Evolutionary conservation across 1,140 invertebrate genomes (phyloP).

Genomic region (Hormaphis cornu): DNA sequence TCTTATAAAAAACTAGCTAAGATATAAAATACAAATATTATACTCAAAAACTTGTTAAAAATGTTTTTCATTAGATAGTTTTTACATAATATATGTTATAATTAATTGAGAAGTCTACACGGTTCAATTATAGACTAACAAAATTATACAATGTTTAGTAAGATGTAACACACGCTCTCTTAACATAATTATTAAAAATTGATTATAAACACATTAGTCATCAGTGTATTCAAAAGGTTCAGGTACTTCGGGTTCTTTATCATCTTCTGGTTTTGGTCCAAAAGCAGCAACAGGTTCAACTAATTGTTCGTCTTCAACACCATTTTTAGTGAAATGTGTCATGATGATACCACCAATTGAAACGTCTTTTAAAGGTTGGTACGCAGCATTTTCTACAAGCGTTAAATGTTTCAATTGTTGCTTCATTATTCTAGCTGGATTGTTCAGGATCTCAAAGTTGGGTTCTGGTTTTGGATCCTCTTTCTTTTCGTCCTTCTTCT

Average conservation of each 20-base stretch:
- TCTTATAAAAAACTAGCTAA: too few relatives aligned
- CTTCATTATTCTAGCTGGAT: constrained; percentile 87
- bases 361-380: constrained; percentile 80
- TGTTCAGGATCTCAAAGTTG: constrained; percentile 81
- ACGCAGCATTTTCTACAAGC: constrained; percentile 69
- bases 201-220: constrained; percentile 49
- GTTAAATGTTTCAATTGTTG: constrained; percentile 80
- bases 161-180: neutral
- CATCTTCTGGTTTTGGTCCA: constrained; percentile 86
- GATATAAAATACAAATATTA: too few relatives aligned
- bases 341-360: constrained; percentile 93
- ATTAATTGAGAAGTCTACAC: constrained; percentile 16
- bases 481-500: constrained; percentile 55
- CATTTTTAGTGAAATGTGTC: constrained; percentile 70
- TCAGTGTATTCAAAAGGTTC: constrained; percentile 94
- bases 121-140: neutral
- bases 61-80: neutral
- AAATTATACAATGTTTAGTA: neutral
- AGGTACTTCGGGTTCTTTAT: constrained; percentile 91
- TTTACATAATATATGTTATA: constrained; percentile 16
- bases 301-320: constrained; percentile 73
- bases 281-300: constrained; percentile 90
- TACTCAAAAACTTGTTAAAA: too few relatives aligned
- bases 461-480: constrained; percentile 60
- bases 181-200: neutral